Conservation (phyloP, 2,113 vertebrate species). For the Riparia riparia region DNA sequence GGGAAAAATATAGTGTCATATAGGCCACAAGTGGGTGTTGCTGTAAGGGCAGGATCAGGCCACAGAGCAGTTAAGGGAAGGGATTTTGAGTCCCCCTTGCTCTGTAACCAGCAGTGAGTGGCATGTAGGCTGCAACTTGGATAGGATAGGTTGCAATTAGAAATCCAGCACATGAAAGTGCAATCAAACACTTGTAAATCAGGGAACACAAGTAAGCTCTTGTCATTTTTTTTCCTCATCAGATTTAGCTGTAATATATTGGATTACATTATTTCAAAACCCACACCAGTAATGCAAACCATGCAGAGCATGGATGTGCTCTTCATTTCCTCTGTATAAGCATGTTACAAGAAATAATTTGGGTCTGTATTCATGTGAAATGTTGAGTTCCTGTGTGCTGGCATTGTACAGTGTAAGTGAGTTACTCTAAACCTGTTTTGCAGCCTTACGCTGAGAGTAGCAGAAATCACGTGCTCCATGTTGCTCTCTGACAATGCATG, state of each 20-base stretch:
- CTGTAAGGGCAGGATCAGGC: neutral
- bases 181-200: conserved; percentile 48
- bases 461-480: neutral
- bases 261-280: neutral
- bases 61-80: neutral
- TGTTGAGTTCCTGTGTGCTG: neutral
- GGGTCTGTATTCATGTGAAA: conserved; percentile 16
- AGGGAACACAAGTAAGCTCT: neutral
- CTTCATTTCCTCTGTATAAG: conserved; percentile 50
- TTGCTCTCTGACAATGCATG: neutral
- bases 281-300: neutral
- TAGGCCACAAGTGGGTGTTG: neutral
- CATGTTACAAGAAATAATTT: conserved; percentile 46
- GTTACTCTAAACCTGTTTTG: conserved; percentile 36
- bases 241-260: conserved; percentile 45
- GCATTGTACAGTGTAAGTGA: neutral
- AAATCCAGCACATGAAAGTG: conserved; percentile 2
- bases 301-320: conserved; percentile 17
- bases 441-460: neutral
- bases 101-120: neutral
- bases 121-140: neutral
- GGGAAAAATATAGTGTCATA: neutral
- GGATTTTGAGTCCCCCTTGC: neutral
- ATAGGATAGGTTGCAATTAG: neutral
- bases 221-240: conserved; percentile 58